These are phyloP conservation scores for Cichladusa arquata DNA, from an alignment of 2,113 vertebrate genomes.

Conservation along the genomic window DNA sequence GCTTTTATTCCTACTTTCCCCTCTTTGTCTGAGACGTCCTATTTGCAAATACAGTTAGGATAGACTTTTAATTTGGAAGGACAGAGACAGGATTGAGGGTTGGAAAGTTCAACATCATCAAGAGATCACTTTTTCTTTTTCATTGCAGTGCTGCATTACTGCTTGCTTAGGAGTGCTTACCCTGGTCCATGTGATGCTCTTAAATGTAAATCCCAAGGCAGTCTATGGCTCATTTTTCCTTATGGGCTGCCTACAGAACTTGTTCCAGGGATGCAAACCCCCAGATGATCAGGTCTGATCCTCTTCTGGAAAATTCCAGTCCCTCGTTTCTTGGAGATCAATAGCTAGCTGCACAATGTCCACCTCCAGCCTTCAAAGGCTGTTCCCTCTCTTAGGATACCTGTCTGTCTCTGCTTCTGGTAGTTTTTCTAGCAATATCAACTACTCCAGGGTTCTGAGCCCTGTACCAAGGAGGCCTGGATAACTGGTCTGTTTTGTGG, in stretches of 20 bases:
- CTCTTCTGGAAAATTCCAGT: not conserved
- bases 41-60: not conserved
- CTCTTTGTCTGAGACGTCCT: not conserved
- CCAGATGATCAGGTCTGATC: not conserved
- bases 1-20: not conserved
- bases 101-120: not conserved
- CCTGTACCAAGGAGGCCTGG: not conserved
- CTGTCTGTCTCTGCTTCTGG: not conserved
- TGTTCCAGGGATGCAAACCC: not conserved
- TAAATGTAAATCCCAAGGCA: not conserved
- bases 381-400: not conserved
- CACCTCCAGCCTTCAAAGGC: not conserved
- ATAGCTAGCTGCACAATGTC: not conserved
- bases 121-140: not conserved
- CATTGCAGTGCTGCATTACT: not conserved
- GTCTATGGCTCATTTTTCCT: not conserved
- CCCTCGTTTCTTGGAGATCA: not conserved
- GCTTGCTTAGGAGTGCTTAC: not conserved
- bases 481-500: not conserved
- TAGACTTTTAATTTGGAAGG: not conserved
- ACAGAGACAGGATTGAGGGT: not conserved
- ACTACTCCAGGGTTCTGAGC: not conserved
- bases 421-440: not conserved
- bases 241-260: not conserved
- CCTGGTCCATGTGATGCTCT: rapidly evolving